A percentile compares a stretch with the other conserved stretches of the same genome.
Conservation (phyloP, 2,797 vertebrate species). For the Peromyscus nudipes region DNA sequence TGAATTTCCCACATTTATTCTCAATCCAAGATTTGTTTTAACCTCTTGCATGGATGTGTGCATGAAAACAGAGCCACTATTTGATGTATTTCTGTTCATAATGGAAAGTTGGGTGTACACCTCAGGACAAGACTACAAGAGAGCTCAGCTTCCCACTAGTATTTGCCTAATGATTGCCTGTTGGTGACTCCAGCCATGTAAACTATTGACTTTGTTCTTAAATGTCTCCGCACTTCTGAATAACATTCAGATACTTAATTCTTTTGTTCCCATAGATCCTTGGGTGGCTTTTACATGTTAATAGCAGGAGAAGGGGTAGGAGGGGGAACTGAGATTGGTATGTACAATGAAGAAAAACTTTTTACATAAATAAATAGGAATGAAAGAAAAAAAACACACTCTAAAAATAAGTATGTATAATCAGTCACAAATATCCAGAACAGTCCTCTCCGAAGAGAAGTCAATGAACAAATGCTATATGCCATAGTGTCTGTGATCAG, state of each 20-base stretch:
- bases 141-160: not conserved
- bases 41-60: not conserved
- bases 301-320: not conserved
- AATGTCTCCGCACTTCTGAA: not conserved
- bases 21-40: conserved; percentile 21
- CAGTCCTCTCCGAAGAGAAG: conserved; percentile 28
- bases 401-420: not conserved
- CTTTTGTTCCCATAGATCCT: conserved; percentile 1
- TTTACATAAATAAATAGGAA: no score
- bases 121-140: not conserved
- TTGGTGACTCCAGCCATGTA: not conserved
- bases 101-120: not conserved
- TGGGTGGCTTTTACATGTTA: conserved; percentile 23
- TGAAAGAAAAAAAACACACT: no score
- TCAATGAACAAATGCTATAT: conserved; percentile 21
- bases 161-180: not conserved
- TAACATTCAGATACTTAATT: conserved; percentile 13
- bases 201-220: conserved; percentile 32
- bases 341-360: no score
- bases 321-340: no score
- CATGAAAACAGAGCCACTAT: not conserved
- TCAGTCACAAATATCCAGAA: conserved; percentile 38
- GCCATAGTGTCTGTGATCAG: not conserved
- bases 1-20: conserved; percentile 13
- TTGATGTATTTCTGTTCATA: not conserved